Base-by-base conservation (phyloP, 2,113 vertebrate species). In the Sclerurus mexicanus region DNA sequence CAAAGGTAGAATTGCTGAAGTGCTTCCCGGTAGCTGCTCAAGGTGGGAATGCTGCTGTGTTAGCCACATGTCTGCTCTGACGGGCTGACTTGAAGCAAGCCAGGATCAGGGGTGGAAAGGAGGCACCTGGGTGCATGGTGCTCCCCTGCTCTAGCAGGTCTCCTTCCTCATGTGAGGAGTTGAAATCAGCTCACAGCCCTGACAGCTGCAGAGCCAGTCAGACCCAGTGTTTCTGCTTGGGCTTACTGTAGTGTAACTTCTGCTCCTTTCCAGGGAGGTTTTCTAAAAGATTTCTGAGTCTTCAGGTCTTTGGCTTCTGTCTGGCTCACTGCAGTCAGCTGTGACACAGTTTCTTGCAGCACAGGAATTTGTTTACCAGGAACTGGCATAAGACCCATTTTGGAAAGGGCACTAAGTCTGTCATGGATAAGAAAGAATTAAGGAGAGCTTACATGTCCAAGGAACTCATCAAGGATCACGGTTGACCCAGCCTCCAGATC, bases 141-240 rank as follows among this genome's bases (percentile, higher is more conserved):
- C 21, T 71, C 35, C 44, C 33, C 52, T 64, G 64, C 12, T 68
- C 85, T 59, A 67, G 59, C 7, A 18, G 37, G 46, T 21, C 28
- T 58, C 20, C 28, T 63, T 64, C 46, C 47, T 67, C 4, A 0
- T 1, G 0, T 9, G 18, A 12, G 35, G 39, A 60, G 42, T 14
- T 84, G 63, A 63, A 96, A 96, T 39, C 35, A n/a, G 20, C 33
- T 69, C 74, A 30, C 63, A 69, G 46, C 52, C 60, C 62, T 55
- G n/a, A 49, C 82, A 94, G 82, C 75, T 88, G 71, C 72, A 63
- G 49, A 78, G 64, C 22, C 64, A 21, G 42, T 23, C 37, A 87
- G 68, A 59, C 19, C 11, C 22, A 83, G 22, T 1, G 2, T 67
- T 80, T 74, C 52, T 56, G 5, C 35, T 40, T 47, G 11, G 62